Conservation (phyloP, 2,113 vertebrate genomes). For the Nothoprocta perdicaria region DNA sequence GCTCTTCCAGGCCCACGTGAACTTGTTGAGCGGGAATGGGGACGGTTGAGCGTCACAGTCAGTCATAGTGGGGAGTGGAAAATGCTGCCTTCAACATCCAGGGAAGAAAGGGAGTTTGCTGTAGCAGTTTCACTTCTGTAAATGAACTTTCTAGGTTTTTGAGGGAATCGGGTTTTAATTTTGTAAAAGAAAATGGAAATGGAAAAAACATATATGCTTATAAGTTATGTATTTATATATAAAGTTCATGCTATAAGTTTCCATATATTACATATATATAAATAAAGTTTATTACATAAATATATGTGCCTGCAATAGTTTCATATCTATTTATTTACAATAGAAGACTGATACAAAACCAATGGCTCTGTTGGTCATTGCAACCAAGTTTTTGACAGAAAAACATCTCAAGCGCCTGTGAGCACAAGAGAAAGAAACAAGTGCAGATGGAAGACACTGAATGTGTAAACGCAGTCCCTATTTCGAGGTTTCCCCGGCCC, state of each 20-base stretch:
- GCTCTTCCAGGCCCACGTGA: not conserved
- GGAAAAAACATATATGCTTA: no score
- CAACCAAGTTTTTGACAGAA: not conserved
- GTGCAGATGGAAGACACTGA: not conserved
- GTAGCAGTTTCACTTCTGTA: not conserved
- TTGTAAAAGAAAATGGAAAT: not conserved
- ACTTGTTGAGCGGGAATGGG: no score
- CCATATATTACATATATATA: no score
- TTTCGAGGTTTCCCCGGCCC: not conserved
- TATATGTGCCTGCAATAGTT: not conserved
- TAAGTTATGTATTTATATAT: no score
- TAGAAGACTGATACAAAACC: not conserved
- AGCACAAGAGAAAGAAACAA: not conserved
- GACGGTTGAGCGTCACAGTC: not conserved
- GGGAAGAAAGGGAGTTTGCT: not conserved
- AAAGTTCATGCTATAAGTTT: no score
- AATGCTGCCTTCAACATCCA: not conserved
- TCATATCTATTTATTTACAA: not conserved
- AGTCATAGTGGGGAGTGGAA: not conserved
- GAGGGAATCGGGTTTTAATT: not conserved
- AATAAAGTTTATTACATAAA: not conserved
- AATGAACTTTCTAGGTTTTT: not conserved
- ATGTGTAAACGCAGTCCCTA: not conserved
- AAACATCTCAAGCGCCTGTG: fast-evolving
- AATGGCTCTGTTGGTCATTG: not conserved